Evolutionary conservation across 2,797 vertebrate genomes (phyloP).

Genomic region (Anas flavirostris): DNA sequence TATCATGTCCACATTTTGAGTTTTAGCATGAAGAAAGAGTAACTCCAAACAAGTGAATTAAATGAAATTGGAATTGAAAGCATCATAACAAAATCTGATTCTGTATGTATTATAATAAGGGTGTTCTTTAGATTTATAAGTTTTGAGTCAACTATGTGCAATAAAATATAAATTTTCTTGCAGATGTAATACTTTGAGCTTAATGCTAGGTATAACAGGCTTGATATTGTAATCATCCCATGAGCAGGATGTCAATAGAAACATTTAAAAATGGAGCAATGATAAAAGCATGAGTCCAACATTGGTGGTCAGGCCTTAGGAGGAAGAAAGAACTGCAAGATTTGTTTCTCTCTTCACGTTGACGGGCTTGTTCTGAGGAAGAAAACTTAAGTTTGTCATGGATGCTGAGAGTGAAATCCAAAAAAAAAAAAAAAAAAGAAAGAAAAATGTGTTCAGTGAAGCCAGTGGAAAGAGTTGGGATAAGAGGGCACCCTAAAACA

Average conservation of each 20-base stretch:
- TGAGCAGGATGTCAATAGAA: not conserved
- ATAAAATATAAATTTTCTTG: not conserved
- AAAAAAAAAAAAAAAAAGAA: not conserved
- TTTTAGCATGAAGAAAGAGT: not conserved
- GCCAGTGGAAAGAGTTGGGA: not conserved
- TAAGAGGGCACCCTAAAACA: not conserved
- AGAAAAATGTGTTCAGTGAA: not conserved
- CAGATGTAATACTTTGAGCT: not conserved
- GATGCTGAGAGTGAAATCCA: not conserved
- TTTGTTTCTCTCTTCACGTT: not conserved
- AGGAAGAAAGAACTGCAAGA: not conserved
- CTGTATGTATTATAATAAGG: not conserved
- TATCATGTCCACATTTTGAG: not conserved
- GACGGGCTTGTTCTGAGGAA: not conserved
- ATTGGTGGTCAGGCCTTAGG: not conserved
- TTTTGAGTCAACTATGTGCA: not conserved
- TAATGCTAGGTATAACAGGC: not conserved
- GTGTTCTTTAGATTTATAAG: not conserved
- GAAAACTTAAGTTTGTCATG: accelerated
- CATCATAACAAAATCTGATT: not conserved
- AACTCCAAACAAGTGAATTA: not conserved
- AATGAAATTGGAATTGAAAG: not conserved
- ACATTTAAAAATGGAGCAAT: not conserved
- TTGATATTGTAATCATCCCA: not conserved
- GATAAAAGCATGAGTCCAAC: not conserved